These are phyloP conservation scores for Calliopum simillimum DNA, from an alignment of 2,888 invertebrate species.

Conservation along the genomic window DNA sequence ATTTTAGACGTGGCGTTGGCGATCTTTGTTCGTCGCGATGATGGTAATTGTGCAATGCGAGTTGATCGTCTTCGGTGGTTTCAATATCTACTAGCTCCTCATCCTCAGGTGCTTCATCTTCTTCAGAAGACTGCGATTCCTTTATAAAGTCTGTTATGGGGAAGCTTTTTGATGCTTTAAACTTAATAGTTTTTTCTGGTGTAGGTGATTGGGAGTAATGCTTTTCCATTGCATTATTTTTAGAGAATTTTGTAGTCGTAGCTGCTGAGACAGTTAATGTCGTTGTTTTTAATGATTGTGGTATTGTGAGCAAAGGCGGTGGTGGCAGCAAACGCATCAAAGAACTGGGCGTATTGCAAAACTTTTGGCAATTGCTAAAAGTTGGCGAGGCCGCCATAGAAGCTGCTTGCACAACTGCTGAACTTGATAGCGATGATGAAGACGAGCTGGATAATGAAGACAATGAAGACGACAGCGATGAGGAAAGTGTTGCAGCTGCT, in stretches of 20 bases:
- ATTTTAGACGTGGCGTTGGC: neutral
- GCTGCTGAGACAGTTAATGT: slow-evolving; percentile 9
- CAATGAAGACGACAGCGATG: slow-evolving; percentile 25
- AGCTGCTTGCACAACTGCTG: neutral
- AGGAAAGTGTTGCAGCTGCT: slow-evolving; percentile 33
- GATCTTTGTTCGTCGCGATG: neutral
- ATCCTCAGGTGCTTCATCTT: slow-evolving; percentile 45
- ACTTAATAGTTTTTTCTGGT: too few species aligned
- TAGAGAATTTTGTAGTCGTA: neutral
- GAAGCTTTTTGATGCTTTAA: slow-evolving; percentile 11
- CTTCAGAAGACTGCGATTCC: slow-evolving; percentile 71
- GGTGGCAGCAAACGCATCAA: slow-evolving; percentile 3
- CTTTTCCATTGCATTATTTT: too few species aligned
- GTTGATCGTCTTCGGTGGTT: slow-evolving; percentile 80
- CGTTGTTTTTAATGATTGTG: neutral
- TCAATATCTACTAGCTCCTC: slow-evolving; percentile 88
- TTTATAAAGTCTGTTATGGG: slow-evolving; percentile 41
- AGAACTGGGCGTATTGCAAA: neutral
- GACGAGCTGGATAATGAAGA: slow-evolving; percentile 16
- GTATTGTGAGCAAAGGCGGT: neutral
- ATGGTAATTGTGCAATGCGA: neutral
- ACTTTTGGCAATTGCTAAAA: neutral
- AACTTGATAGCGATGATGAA: slow-evolving; percentile 14
- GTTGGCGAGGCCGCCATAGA: neutral
- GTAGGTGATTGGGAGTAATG: too few species aligned